Conservation (phyloP, 1,140 invertebrate genomes). For the Macrocentrus cingulum region DNA sequence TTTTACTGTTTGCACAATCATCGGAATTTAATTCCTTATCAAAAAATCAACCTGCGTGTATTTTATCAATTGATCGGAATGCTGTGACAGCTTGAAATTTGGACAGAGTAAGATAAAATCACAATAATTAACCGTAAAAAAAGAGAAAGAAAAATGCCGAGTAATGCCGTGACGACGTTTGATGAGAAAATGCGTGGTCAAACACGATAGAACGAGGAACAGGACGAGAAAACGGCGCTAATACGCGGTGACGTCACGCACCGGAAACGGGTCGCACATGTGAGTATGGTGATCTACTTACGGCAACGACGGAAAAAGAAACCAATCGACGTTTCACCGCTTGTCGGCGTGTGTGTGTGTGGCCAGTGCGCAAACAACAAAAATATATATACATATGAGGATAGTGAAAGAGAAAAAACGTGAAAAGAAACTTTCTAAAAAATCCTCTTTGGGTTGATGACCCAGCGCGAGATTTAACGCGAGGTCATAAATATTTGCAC, state of each 20-base stretch:
- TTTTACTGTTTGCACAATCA: no score
- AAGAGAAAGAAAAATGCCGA: no score
- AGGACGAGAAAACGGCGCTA: background rate
- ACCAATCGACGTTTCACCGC: background rate
- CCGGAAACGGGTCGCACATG: constrained; percentile 37
- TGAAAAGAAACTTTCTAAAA: constrained; percentile 22
- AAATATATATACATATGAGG: background rate
- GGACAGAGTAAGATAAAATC: no score
- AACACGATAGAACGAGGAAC: background rate
- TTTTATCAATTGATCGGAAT: no score
- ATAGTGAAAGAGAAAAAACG: background rate
- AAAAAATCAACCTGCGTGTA: no score
- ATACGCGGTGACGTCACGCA: constrained; percentile 36
- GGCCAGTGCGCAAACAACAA: no score
- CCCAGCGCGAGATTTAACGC: constrained; percentile 5
- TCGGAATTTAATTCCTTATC: no score
- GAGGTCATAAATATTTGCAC: constrained; percentile 2
- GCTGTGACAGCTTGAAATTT: no score
- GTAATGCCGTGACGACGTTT: no score
- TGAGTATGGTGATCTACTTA: constrained; percentile 32
- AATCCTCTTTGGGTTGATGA: constrained; percentile 11
- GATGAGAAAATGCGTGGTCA: no score
- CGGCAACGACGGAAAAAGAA: constrained; percentile 24
- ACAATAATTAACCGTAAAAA: no score
- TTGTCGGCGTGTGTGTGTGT: background rate